A percentile compares a stretch with the other conserved stretches of the same genome.
Evolutionary conservation across 2,113 vertebrate genomes (phyloP).

Genomic region (Galbula dea): DNA sequence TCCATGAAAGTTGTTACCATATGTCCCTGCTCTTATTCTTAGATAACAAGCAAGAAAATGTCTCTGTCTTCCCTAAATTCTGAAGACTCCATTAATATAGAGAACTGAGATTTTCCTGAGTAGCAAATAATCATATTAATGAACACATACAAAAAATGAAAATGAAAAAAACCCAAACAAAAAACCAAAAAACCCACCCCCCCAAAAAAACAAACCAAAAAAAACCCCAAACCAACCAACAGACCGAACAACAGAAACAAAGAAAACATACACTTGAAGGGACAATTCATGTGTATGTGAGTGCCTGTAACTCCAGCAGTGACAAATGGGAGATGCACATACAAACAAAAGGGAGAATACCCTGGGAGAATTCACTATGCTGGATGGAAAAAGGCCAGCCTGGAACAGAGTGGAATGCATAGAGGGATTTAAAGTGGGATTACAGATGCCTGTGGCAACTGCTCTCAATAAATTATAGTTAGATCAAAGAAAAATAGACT

Average conservation of each 20-base stretch:
- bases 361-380: neutral
- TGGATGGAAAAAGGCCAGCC: neutral
- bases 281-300: neutral
- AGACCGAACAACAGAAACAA: too few relatives aligned
- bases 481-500: constrained; percentile 51
- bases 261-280: neutral
- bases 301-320: neutral
- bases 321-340: neutral
- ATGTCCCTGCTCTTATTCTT: neutral
- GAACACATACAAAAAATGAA: neutral
- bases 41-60: neutral
- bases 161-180: neutral
- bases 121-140: neutral
- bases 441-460: constrained; percentile 31
- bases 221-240: too few relatives aligned
- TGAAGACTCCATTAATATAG: neutral
- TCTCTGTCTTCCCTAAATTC: neutral
- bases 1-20: neutral
- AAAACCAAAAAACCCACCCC: too few relatives aligned
- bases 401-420: neutral
- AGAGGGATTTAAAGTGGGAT: constrained; percentile 26
- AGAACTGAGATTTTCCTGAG: neutral
- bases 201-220: too few relatives aligned
- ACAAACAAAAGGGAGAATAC: neutral
- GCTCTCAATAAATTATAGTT: neutral